phyloP scores from a whole-genome alignment of 1,140 invertebrate genomes.

The Anagrus nilaparvatae region DNA sequence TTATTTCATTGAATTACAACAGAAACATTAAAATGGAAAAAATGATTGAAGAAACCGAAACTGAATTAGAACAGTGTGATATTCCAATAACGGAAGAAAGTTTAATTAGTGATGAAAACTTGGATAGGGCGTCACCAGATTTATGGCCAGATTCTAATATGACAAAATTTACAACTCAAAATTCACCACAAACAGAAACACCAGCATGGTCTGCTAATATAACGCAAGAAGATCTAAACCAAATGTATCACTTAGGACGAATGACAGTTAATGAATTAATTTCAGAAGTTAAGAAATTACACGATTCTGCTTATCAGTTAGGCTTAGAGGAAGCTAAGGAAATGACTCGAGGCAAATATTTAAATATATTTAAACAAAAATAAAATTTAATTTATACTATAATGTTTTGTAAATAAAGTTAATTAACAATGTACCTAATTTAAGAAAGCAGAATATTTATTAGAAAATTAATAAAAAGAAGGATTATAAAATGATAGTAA shows the following conservation, averaged over 20 bases:
- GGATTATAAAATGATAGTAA: too few species aligned
- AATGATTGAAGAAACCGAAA: conserved; percentile 3
- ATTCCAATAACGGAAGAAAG: conserved; percentile 45
- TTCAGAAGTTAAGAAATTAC: conserved; percentile 82
- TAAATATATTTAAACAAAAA: conserved; percentile 66
- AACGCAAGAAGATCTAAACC: conserved; percentile 35
- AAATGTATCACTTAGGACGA: conserved; percentile 52
- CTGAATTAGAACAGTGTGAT: not conserved
- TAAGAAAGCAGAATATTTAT: too few species aligned
- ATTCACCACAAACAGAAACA: conserved; percentile 30
- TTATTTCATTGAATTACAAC: too few species aligned
- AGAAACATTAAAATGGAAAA: conserved; percentile 6
- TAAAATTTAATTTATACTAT: too few species aligned
- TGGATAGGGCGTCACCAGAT: conserved; percentile 82
- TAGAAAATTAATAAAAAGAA: too few species aligned
- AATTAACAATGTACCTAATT: not conserved
- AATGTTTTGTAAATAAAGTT: not conserved
- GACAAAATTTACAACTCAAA: conserved; percentile 40
- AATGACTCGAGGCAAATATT: conserved; percentile 89
- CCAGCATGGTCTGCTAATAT: conserved; percentile 30
- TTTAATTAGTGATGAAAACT: conserved; percentile 73
- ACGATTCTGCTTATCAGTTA: conserved; percentile 86
- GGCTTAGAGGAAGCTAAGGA: conserved; percentile 91
- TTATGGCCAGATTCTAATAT: conserved; percentile 90
- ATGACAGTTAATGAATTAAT: conserved; percentile 70